Evolutionary conservation across 2,113 vertebrate genomes (phyloP).

Genomic region (Phaetusa simplex): DNA sequence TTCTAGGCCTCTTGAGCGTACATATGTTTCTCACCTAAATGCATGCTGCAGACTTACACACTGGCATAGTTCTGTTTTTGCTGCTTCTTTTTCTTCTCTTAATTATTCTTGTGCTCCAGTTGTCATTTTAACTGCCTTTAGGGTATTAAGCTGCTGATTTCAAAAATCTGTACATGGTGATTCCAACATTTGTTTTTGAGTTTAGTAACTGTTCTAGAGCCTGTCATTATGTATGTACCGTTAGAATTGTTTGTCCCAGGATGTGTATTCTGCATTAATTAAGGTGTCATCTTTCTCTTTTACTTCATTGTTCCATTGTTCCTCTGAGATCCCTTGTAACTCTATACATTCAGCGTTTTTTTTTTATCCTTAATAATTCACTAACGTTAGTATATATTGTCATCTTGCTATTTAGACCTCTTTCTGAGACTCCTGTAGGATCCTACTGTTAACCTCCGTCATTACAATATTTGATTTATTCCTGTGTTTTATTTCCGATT

Average conservation of each 20-base stretch:
- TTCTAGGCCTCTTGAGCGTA: not conserved
- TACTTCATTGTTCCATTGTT: not conserved
- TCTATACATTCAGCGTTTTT: not conserved
- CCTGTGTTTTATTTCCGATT: not conserved
- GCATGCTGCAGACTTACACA: not conserved
- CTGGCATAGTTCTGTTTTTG: not conserved
- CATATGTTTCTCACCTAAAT: not conserved
- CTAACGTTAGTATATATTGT: not conserved
- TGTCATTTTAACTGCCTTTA: not conserved
- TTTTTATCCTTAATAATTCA: slow-evolving; percentile 15
- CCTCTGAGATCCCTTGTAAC: not conserved
- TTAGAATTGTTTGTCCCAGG: not conserved
- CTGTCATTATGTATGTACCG: not conserved
- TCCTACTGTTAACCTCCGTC: not conserved
- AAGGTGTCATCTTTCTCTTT: not conserved
- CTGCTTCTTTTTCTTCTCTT: not conserved
- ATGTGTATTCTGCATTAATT: not conserved
- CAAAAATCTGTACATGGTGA: not conserved
- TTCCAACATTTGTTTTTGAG: not conserved
- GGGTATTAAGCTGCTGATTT: not conserved
- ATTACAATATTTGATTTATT: not conserved
- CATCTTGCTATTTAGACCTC: not conserved
- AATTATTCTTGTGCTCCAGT: not conserved
- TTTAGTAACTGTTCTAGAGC: not conserved
- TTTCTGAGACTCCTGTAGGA: not conserved